Evolutionary conservation across 2,797 vertebrate genomes (phyloP).

Genomic region (Rachycentron canadum): DNA sequence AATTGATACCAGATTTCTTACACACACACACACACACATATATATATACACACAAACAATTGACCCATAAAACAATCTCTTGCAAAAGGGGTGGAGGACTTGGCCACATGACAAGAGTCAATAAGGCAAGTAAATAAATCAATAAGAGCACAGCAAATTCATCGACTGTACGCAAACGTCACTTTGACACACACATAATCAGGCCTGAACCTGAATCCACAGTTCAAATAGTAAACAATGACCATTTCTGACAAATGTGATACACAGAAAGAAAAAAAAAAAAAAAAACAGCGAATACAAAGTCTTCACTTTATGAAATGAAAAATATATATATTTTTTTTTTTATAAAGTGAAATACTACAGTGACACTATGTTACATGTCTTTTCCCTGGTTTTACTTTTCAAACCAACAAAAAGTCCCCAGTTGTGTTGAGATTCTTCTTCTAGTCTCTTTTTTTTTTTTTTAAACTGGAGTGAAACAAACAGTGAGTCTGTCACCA

Average conservation of each 20-base stretch:
- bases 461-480: neutral
- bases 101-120: neutral
- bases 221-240: neutral
- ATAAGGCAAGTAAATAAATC: neutral
- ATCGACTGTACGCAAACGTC: neutral
- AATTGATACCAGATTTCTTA: neutral
- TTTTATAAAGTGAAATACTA: no score
- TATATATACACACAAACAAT: no score
- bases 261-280: no score
- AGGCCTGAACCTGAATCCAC: neutral
- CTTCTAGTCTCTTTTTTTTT: neutral
- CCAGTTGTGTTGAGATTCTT: neutral
- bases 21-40: no score
- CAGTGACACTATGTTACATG: neutral
- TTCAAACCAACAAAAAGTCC: neutral
- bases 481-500: neutral
- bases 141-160: neutral
- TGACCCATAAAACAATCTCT: neutral
- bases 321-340: no score
- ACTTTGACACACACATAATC: neutral
- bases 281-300: no score
- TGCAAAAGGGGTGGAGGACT: neutral
- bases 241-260: neutral
- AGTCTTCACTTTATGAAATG: no score
- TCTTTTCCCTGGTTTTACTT: constrained; percentile 12